phyloP scores from a whole-genome alignment of 2,797 vertebrate species.

The Paedocypris micromegethes region DNA sequence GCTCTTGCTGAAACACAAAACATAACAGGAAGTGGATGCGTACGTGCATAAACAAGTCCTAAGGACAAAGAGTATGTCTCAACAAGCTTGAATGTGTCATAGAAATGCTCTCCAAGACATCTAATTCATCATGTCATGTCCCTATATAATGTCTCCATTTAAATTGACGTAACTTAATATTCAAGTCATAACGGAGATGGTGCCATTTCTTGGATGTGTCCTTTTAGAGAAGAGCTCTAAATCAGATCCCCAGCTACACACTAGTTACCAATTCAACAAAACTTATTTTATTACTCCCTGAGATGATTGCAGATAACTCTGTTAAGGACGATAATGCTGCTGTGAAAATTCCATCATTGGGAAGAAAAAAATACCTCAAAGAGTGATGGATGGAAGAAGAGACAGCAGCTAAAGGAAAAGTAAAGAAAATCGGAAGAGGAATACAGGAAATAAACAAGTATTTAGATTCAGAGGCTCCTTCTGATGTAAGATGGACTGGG shows the following conservation, averaged over 20 bases:
- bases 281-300: conserved; percentile 47
- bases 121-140: conserved; percentile 49
- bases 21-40: not conserved
- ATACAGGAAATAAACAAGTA: conserved; percentile 20
- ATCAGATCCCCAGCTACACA: conserved; percentile 39
- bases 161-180: conserved; percentile 51
- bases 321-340: conserved; percentile 41
- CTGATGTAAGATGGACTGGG: conserved; percentile 36
- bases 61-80: conserved; percentile 21
- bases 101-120: conserved; percentile 27
- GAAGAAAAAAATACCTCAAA: conserved; percentile 18
- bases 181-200: conserved; percentile 42
- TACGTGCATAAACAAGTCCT: not conserved
- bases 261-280: conserved; percentile 41
- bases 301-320: conserved; percentile 53
- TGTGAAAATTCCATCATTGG: conserved; percentile 48
- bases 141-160: conserved; percentile 48
- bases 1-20: too few species aligned
- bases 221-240: conserved; percentile 37
- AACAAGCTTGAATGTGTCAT: conserved; percentile 42
- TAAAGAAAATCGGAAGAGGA: not conserved
- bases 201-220: conserved; percentile 30
- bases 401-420: not conserved
- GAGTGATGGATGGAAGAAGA: conserved; percentile 5
- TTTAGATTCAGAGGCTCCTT: conserved; percentile 33